phyloP scores from a whole-genome alignment of 2,888 invertebrate genomes.

The Leptura quadrifasciata region DNA sequence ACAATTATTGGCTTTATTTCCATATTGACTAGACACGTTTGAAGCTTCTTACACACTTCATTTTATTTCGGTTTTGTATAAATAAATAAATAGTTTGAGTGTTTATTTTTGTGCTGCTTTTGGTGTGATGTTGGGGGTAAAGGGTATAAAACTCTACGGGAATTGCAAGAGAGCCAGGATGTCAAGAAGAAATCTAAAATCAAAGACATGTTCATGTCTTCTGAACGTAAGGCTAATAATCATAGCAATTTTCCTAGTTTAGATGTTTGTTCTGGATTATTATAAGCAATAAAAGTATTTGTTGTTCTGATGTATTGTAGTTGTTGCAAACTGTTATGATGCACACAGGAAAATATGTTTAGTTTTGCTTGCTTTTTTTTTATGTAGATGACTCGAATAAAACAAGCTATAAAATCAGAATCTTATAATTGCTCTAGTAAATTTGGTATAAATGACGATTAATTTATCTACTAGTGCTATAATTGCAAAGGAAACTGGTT shows the following conservation, averaged over 20 bases:
- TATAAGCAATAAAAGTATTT: conserved; percentile 21
- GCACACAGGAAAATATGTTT: conserved; percentile 8
- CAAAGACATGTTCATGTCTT: conserved; percentile 87
- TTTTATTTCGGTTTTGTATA: conserved; percentile 48
- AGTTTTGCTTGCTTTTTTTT: conserved; percentile 10
- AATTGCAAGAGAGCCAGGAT: conserved; percentile 72
- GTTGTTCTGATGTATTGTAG: background rate
- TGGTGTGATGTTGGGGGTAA: conserved; percentile 78
- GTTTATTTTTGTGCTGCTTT: conserved; percentile 80
- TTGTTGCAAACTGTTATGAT: conserved; percentile 2
- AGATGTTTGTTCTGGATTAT: conserved; percentile 65
- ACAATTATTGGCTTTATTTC: conserved; percentile 13
- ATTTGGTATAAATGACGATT: background rate
- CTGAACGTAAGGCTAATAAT: conserved; percentile 81
- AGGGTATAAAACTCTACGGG: conserved; percentile 87
- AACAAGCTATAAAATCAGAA: background rate
- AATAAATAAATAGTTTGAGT: conserved; percentile 63
- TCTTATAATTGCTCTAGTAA: background rate
- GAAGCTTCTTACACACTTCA: conserved; percentile 33
- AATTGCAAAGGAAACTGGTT: background rate
- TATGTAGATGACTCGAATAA: background rate
- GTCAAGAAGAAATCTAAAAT: conserved; percentile 89
- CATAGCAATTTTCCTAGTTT: conserved; percentile 66
- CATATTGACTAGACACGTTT: conserved; percentile 22
- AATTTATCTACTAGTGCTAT: background rate